Conservation (phyloP, 2,113 vertebrate genomes). For the Limnothrissa miodon region DNA sequence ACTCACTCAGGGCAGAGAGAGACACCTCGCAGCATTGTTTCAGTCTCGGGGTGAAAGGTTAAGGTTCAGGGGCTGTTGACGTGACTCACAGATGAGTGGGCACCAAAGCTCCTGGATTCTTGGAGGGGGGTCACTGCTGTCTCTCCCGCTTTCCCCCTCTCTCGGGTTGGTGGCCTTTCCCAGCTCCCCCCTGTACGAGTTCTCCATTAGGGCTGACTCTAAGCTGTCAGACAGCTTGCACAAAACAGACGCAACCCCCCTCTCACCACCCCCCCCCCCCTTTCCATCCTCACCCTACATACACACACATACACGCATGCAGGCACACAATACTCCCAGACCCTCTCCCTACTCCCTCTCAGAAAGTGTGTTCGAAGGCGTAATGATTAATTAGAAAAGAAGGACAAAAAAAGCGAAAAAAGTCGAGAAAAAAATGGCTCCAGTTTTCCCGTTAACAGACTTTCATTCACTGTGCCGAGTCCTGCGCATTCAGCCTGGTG, state of each 20-base stretch:
- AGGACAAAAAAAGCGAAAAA: conserved; percentile 21
- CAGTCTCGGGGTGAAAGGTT: conserved; percentile 49
- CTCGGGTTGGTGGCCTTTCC: conserved; percentile 20
- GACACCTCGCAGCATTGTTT: conserved; percentile 27
- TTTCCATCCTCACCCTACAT: neutral
- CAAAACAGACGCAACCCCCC: neutral
- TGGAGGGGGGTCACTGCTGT: neutral
- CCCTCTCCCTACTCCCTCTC: neutral
- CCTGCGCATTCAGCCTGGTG: conserved; percentile 33
- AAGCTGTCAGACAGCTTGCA: conserved; percentile 30
- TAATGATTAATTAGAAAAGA: conserved; percentile 38
- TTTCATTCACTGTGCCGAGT: conserved; percentile 19
- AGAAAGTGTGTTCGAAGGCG: conserved; percentile 9
- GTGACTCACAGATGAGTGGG: conserved; percentile 56
- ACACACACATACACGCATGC: conserved; percentile 7
- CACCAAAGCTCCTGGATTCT: conserved; percentile 41
- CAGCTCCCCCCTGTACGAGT: neutral
- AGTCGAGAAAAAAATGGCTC: conserved; percentile 20
- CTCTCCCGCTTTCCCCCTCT: neutral
- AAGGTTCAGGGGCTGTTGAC: conserved; percentile 45
- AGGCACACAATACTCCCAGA: conserved; percentile 9
- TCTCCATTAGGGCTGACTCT: conserved; percentile 24
- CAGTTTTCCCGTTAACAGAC: conserved; percentile 25
- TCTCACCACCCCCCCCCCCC: conserved; percentile 10
- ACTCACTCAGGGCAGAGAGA: neutral